Evolutionary conservation across 2,888 invertebrate species (phyloP), one percentile per base, ranked within the genome.

Genomic region (Microplitis manilae): DNA sequence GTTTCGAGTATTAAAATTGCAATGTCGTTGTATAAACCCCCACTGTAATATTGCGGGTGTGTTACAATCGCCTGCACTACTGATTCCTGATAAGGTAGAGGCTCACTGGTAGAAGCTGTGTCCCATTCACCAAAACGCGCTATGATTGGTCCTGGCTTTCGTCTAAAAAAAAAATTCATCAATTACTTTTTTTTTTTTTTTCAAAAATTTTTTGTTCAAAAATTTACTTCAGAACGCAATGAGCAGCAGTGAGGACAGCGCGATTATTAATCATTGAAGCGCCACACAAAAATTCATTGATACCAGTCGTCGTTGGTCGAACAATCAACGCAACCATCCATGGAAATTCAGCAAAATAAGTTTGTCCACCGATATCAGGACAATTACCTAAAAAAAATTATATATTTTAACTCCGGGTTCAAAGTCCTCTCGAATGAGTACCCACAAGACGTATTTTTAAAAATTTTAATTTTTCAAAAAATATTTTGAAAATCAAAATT

Each of bases 121-220:
- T 96, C 94, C 95, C 96, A 96, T 87, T 96, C 96, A 0, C 96
- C 96, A 4, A 94, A 93, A 1, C 96, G 91, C 0, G 94, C 90
- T 5, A 90, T 86, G 50, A 95, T 85, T 0, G 84, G 84, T 0
- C 84, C 84, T 62, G 84, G 68, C n/a, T 84, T 83, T 38, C 85
- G 85, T 64, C 86, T 86, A 30, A 30, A 30, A 30, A 30, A 2
- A 30, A 30, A 30, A 2, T 30, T 2, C 0, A 30, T 4, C 0
- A 30, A 30, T 30, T 30, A 4, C 2, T 30, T 30, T 2, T 30
- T 4, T 30, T 30, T 30, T 30, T 2, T 30, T 30, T 30, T 30
- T 2, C 2, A 4, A 30, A 30, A 30, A 30, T 30, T 30, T 30
- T 30, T 30, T 2, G 1, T 30, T 30, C 2, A 30, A 30, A 30